Evolutionary conservation across 2,888 invertebrate genomes (phyloP), one percentile per base, ranked within the genome.

Genomic region (Panzeria rudis): DNA sequence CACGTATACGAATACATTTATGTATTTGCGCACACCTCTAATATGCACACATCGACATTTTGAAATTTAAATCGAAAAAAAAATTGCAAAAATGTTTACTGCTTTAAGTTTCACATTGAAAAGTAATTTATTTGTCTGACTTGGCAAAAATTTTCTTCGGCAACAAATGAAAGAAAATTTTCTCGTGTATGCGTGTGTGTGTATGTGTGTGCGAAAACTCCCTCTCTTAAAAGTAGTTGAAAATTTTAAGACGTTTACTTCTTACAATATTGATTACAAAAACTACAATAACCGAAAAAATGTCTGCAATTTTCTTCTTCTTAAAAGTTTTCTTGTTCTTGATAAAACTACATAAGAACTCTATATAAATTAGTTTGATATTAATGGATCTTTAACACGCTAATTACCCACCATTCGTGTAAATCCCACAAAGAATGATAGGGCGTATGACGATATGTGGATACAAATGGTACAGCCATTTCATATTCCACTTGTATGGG

Each of bases 341-440:
- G 17, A 38, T 25, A 29, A 41, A 44, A 25, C 20, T 17, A 54
- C 3, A 41, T 17, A 23, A 47, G 32, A 77, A 75, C 5, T 15
- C 17, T 29, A 54, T 35, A 56, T 47, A 66, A n/a, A 41, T 13
- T 15, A 11, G 25, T 8, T 50, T 44, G 17, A 54, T 75, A n/a
- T 15, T 83, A 85, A 85, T 82, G 59, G 54, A 20, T 15, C 23
- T 38, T 75, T 71, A 75, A 32, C 82, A 85, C 78, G 82, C 78
- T 75, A 71, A 56, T 52, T 79, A 85, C 82, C 50, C 47, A 93
- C 93, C 93, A 93, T 86, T 92, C 91, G 89, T 93, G 92, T 54
- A 93, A 87, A 88, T 93, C 91, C 93, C 93, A 93, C 20, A 93
- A 86, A 15, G 93, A 93, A 86, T 93, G 93, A 87, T 93, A 93